Conservation (phyloP, 2,888 invertebrate species). For the Gastrophysa polygoni region DNA sequence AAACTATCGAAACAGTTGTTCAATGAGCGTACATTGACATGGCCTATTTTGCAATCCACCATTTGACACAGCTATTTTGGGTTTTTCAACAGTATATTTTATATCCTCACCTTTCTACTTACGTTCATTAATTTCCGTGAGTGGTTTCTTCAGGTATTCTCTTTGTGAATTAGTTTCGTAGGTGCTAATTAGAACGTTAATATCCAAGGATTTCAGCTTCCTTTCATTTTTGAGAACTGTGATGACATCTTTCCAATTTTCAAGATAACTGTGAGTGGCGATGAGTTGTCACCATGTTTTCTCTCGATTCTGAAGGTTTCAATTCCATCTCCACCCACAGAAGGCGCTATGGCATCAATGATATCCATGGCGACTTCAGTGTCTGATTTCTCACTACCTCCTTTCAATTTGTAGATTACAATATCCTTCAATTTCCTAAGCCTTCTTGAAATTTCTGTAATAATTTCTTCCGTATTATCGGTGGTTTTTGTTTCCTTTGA, state of each 20-base stretch:
- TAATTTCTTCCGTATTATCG: neutral
- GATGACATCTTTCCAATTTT: constrained; percentile 2
- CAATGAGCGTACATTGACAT: no score
- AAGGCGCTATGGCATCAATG: no score
- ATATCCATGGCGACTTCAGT: neutral
- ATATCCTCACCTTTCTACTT: no score
- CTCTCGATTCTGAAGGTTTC: no score
- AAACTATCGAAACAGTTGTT: no score
- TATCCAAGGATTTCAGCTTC: constrained; percentile 1
- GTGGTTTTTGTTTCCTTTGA: no score
- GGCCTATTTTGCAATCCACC: constrained; percentile 6
- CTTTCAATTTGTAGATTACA: neutral
- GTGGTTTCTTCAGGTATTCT: neutral
- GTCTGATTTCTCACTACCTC: neutral
- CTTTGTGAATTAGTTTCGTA: constrained; percentile 1
- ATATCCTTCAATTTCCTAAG: neutral
- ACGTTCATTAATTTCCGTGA: neutral
- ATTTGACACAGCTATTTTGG: constrained; percentile 4
- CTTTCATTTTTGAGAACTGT: neutral
- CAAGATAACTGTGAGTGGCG: no score
- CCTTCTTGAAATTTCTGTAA: neutral
- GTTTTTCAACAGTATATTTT: neutral
- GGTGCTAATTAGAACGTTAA: no score
- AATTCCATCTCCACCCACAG: no score
- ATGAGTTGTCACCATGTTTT: no score